Evolutionary conservation across 2,888 invertebrate species (phyloP).

Genomic region (Drosophila bunnanda): DNA sequence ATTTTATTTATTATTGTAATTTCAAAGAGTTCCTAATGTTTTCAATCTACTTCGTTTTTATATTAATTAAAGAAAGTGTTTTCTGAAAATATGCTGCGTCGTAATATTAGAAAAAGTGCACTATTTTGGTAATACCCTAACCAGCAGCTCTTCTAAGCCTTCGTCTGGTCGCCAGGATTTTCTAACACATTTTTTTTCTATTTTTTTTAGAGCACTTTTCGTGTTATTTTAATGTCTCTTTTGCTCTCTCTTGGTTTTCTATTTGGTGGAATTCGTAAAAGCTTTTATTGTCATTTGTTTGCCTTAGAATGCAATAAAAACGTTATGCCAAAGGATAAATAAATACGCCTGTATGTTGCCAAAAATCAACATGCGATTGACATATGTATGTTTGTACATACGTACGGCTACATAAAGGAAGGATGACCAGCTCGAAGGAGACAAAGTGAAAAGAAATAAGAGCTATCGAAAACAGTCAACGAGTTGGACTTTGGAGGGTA

Average conservation of each 20-base stretch:
- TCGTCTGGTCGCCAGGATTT: not conserved
- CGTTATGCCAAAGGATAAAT: slow-evolving; percentile 62
- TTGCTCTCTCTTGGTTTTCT: not conserved
- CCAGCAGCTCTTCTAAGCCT: slow-evolving; percentile 2
- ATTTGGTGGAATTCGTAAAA: slow-evolving; percentile 34
- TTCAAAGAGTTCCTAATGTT: not conserved
- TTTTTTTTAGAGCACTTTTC: slow-evolving; percentile 12
- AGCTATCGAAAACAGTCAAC: slow-evolving; percentile 3
- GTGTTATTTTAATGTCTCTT: slow-evolving; percentile 39
- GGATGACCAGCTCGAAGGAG: slow-evolving; percentile 24
- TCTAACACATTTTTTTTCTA: slow-evolving; percentile 1
- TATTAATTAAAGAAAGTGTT: not conserved
- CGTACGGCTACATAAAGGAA: slow-evolving; percentile 8
- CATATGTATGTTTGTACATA: slow-evolving; percentile 21
- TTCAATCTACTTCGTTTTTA: accelerated
- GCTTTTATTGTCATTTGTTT: slow-evolving; percentile 61
- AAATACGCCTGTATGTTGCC: slow-evolving; percentile 46
- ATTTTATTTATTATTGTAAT: not conserved
- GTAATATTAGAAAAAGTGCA: not conserved
- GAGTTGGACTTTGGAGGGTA: not conserved
- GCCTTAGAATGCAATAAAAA: slow-evolving; percentile 66
- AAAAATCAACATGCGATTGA: slow-evolving; percentile 46
- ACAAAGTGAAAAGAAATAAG: slow-evolving; percentile 2
- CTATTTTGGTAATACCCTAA: not conserved
- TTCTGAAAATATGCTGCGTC: not conserved